A percentile compares a stretch with the other conserved stretches of the same genome.
Conservation (phyloP, 2,113 vertebrate species). For the Talpa occidentalis region DNA sequence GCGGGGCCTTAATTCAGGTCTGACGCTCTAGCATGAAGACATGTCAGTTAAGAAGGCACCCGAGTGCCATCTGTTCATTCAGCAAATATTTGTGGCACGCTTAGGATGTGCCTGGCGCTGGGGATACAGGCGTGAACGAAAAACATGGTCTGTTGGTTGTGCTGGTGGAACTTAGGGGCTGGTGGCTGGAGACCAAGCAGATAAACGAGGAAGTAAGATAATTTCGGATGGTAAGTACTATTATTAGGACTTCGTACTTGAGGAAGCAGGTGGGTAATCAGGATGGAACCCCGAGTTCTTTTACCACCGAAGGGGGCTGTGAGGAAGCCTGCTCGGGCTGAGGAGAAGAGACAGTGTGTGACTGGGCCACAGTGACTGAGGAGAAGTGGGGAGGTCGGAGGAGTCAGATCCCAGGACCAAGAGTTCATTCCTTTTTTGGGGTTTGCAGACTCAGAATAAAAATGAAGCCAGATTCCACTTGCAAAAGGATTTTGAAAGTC, state of each 20-base stretch:
- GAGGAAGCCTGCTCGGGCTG: neutral
- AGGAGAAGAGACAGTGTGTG: neutral
- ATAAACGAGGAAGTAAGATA: neutral
- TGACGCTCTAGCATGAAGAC: neutral
- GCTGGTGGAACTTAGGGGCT: neutral
- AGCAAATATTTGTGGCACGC: neutral
- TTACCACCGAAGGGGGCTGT: too few relatives aligned
- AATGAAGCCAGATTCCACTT: neutral
- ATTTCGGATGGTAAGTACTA: neutral
- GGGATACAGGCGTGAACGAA: neutral
- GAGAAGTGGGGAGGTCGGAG: neutral
- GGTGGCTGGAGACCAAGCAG: neutral
- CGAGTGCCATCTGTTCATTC: neutral
- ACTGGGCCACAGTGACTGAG: neutral
- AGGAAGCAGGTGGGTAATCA: neutral
- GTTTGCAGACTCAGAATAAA: neutral
- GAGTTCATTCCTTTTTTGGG: neutral
- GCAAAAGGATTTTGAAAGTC: neutral
- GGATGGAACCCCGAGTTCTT: neutral
- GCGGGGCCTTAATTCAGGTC: neutral
- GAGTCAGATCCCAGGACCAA: neutral
- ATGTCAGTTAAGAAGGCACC: neutral
- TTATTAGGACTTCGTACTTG: neutral
- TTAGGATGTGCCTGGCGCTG: neutral
- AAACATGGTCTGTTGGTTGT: neutral